phyloP scores from a whole-genome alignment of 2,888 invertebrate genomes.

The Rhogogaster chlorosoma region DNA sequence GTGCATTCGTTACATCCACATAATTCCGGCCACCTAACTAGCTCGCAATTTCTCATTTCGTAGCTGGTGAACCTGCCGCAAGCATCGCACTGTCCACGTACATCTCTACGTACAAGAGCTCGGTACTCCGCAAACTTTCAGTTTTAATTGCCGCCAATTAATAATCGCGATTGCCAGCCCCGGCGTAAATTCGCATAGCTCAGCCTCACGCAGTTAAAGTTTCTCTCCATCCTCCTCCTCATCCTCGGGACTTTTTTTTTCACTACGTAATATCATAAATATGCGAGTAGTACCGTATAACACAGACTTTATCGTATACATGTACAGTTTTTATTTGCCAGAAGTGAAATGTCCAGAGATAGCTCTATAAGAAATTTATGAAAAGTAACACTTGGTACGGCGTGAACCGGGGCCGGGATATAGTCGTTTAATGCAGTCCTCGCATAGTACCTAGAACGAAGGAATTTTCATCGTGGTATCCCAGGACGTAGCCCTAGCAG shows the following conservation, averaged over 20 bases:
- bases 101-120: not conserved
- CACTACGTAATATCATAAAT: not conserved
- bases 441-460: not conserved
- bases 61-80: not conserved
- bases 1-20: not conserved
- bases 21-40: constrained; percentile 15
- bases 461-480: not conserved
- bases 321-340: not conserved
- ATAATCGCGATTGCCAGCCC: constrained; percentile 21
- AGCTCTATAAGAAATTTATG: not conserved
- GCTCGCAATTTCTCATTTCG: not conserved
- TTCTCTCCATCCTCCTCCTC: not conserved
- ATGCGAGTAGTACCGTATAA: not conserved
- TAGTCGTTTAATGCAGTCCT: not conserved
- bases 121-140: not conserved
- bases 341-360: not conserved
- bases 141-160: constrained; percentile 29
- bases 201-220: not conserved
- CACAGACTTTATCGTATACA: not conserved
- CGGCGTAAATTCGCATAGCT: not conserved
- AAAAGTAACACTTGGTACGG: not conserved
- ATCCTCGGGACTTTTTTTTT: not conserved
- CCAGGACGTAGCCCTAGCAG: not conserved
- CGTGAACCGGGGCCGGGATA: no score
- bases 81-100: not conserved